A percentile compares a stretch with the other conserved stretches of the same genome.
Evolutionary conservation across 2,113 vertebrate species (phyloP).

Genomic region (Amblyornis subalaris): DNA sequence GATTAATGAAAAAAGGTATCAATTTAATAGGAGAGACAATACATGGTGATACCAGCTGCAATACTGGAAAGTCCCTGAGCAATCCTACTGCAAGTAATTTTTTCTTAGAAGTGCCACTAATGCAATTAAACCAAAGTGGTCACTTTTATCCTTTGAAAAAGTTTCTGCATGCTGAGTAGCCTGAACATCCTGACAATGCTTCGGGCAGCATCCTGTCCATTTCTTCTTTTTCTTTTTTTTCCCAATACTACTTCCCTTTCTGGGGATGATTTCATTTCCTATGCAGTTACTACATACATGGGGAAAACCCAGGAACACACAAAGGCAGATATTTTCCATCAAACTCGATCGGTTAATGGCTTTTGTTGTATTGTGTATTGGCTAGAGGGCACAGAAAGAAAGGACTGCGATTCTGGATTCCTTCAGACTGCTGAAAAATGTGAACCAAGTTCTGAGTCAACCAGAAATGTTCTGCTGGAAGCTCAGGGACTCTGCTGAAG

Average conservation of each 20-base stretch:
- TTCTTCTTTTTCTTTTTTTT: neutral
- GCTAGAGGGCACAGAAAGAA: neutral
- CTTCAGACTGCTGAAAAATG: neutral
- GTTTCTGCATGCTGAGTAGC: neutral
- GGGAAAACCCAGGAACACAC: constrained; percentile 13
- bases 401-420: neutral
- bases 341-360: neutral
- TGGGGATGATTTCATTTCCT: constrained; percentile 29
- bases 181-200: neutral
- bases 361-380: neutral
- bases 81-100: neutral
- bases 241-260: neutral
- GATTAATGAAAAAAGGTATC: neutral
- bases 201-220: neutral
- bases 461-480: neutral
- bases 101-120: neutral
- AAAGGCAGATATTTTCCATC: constrained; percentile 26
- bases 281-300: neutral
- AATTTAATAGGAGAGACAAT: neutral
- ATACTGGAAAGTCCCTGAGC: constrained; percentile 27
- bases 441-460: neutral
- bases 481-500: neutral
- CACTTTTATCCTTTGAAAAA: neutral
- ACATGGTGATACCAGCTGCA: neutral
- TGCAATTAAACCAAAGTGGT: neutral